Conservation (phyloP, 2,888 invertebrate species). For the Lycia hirtaria region DNA sequence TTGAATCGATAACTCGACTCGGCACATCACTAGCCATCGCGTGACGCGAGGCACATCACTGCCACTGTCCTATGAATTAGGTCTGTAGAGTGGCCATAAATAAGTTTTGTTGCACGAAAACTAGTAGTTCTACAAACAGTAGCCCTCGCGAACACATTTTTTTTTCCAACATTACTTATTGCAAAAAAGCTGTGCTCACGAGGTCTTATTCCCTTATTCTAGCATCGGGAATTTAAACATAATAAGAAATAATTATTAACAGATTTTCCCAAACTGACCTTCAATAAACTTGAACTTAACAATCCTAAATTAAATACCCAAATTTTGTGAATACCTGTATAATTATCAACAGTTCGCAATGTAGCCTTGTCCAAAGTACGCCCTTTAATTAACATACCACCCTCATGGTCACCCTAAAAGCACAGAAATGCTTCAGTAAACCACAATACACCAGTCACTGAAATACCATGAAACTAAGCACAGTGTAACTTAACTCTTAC, state of each 20-base stretch:
- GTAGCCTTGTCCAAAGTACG: slow-evolving; percentile 14
- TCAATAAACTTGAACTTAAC: not conserved
- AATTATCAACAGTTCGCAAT: slow-evolving; percentile 2
- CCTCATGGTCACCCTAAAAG: slow-evolving; percentile 38
- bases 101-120: too few relatives aligned
- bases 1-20: slow-evolving; percentile 67
- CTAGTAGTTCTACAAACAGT: too few relatives aligned
- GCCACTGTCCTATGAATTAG: slow-evolving; percentile 66
- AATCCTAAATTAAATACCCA: not conserved
- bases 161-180: too few relatives aligned
- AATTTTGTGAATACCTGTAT: not conserved
- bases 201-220: too few relatives aligned
- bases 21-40: slow-evolving; percentile 79
- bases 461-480: slow-evolving; percentile 59
- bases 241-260: too few relatives aligned
- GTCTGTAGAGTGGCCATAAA: slow-evolving; percentile 50
- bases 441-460: slow-evolving; percentile 61
- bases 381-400: slow-evolving; percentile 24
- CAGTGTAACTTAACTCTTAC: slow-evolving; percentile 33
- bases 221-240: too few relatives aligned
- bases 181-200: too few relatives aligned
- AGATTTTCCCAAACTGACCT: not conserved
- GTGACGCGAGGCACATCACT: slow-evolving; percentile 65
- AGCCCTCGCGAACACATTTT: too few relatives aligned
- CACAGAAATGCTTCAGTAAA: slow-evolving; percentile 37